Percentiles rank a stretch among this genome's conserved stretches.
Evolutionary conservation across 2,888 invertebrate species (phyloP).

Genomic region (Oxystoma pomonae): DNA sequence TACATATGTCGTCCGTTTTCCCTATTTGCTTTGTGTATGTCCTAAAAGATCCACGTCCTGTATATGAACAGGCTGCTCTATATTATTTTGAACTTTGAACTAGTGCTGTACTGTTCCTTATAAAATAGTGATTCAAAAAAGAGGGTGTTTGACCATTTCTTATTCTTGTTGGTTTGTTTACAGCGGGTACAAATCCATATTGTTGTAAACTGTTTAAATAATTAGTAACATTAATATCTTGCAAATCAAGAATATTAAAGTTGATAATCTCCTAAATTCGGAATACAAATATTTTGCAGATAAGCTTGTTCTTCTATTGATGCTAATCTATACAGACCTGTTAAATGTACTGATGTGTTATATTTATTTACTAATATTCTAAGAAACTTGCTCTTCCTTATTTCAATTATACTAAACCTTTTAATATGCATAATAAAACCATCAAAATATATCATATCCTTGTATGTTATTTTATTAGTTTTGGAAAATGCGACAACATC

Average conservation of each 20-base stretch:
- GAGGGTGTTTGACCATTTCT: background rate
- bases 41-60: no score
- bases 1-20: no score
- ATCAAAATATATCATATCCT: no score
- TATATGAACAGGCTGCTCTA: background rate
- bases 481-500: no score
- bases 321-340: background rate
- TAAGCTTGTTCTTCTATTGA: background rate
- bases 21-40: no score
- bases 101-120: background rate
- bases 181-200: background rate
- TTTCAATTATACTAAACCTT: no score
- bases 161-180: background rate
- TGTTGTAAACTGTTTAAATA: background rate
- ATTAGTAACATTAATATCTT: background rate
- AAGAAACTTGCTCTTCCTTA: constrained; percentile 2
- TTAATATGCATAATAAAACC: no score
- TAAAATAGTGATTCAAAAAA: background rate
- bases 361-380: background rate
- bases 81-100: background rate
- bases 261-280: background rate
- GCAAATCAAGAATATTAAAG: background rate
- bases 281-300: no score
- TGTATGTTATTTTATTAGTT: no score
- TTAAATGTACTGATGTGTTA: background rate